Evolutionary conservation across 1,140 invertebrate genomes (phyloP), one percentile per base, ranked within the genome.

Genomic region (Calosoma granatense): DNA sequence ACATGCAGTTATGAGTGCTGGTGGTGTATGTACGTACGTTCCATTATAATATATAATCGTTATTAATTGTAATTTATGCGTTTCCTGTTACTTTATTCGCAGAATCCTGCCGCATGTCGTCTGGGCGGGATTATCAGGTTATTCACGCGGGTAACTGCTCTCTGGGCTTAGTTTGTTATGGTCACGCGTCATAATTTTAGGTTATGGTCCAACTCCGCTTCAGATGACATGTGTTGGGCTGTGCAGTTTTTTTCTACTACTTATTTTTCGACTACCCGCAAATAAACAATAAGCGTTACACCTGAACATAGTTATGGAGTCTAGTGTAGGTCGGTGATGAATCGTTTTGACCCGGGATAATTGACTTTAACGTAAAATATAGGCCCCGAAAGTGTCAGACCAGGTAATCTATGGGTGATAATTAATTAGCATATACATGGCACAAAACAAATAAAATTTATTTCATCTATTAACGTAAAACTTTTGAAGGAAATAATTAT

Each of bases 31-130:
- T n/a, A n/a, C n/a, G n/a, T n/a, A n/a, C n/a, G n/a, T n/a, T n/a
- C 41, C 41, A 47, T 47, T 47, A 47, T 47, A 47, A 47, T 47
- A 47, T 47, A 47, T 47, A 47, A 47, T 47, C 41, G 41, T 47
- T 47, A 47, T 47, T 47, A 47, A 47, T 47, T 47, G 41, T 47
- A 47, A 47, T 47, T 47, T 47, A 47, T 47, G 41, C 17, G 41
- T 47, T 47, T 47, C 41, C 41, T 47, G 41, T 47, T 30, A 47
- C 41, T 47, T 12, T 47, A 47, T 47, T 47, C 41, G 41, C 41
- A 17, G 3, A 6, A 47, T 47, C 17, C 26, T 47, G 17, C 15
- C 15, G 9, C 41, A 17, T 12, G 41, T 12, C 41, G 41, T 47
- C 17, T 30, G 26, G 6, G 26, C 26, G 15, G 41, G 9, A 12